Conservation (phyloP, 2,888 invertebrate genomes). For the Caenorhabditis becei region DNA sequence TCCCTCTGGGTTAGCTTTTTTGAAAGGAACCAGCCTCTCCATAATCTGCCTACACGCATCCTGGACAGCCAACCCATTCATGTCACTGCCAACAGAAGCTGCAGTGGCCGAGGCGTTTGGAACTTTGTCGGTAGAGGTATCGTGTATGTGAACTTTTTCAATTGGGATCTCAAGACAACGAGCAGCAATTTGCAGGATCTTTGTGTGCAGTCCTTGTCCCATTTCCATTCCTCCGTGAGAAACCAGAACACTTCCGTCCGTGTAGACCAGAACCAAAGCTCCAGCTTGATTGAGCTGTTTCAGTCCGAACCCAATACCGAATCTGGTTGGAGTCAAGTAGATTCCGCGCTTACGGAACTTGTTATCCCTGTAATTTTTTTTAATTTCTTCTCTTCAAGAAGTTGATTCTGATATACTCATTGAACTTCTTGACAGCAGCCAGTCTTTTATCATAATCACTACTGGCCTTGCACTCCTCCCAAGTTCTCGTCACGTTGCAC, state of each 20-base stretch:
- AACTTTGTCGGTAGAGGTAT: conserved; percentile 91
- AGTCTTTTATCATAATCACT: conserved; percentile 78
- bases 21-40: conserved; percentile 88
- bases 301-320: conserved; percentile 81
- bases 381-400: background rate
- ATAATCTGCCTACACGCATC: conserved; percentile 89
- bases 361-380: conserved; percentile 62
- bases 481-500: conserved; percentile 84
- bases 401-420: conserved; percentile 75
- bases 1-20: conserved; percentile 87
- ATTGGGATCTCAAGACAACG: conserved; percentile 76
- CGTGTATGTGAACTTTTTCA: conserved; percentile 84
- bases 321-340: conserved; percentile 79
- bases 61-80: conserved; percentile 92
- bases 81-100: conserved; percentile 91
- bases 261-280: conserved; percentile 91
- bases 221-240: conserved; percentile 94
- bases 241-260: conserved; percentile 88
- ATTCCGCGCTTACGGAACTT: conserved; percentile 78
- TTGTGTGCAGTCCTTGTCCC: conserved; percentile 96
- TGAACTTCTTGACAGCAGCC: conserved; percentile 80
- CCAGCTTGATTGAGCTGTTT: conserved; percentile 84
- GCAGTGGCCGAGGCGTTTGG: conserved; percentile 94
- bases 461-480: conserved; percentile 81
- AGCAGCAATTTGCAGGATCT: conserved; percentile 87